These are phyloP conservation scores for Actinia tenebrosa DNA, from an alignment of 64 coral and sea anemone species.

Conservation along the genomic window DNA sequence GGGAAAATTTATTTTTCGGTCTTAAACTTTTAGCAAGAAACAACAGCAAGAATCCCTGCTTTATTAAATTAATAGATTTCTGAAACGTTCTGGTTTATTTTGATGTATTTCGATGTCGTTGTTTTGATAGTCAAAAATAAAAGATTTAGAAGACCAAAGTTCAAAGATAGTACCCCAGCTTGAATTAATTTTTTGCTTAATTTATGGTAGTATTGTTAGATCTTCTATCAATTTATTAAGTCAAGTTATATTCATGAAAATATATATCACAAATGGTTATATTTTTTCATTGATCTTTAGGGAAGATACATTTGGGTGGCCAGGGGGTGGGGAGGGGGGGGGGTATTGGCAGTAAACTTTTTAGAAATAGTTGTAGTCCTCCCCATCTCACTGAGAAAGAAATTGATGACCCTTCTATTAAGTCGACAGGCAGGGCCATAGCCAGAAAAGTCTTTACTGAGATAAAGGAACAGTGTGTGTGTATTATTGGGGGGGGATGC, in stretches of 20 bases:
- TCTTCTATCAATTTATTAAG: no score
- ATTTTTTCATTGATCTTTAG: no score
- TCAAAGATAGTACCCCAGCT: background rate
- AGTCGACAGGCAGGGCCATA: no score
- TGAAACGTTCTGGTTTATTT: background rate
- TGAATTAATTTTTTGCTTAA: background rate
- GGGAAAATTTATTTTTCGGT: background rate
- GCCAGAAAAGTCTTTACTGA: no score
- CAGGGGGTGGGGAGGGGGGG: no score
- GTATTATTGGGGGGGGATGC: no score
- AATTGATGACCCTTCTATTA: no score
- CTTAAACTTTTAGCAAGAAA: background rate
- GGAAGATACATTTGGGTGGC: no score
- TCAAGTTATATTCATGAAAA: background rate
- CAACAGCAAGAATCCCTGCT: background rate
- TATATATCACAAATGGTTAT: background rate
- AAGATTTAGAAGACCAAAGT: background rate
- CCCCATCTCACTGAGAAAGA: no score
- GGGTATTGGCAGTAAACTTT: no score
- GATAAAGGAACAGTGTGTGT: no score
- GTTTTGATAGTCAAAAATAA: background rate
- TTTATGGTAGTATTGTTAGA: background rate
- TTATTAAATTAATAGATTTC: background rate
- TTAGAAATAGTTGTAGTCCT: no score
- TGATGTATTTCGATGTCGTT: background rate